A percentile compares a stretch with the other conserved stretches of the same genome.
These are phyloP conservation scores for Brachionus angularis DNA, from an alignment of 1,140 invertebrate genomes.

Conservation along the genomic window DNA sequence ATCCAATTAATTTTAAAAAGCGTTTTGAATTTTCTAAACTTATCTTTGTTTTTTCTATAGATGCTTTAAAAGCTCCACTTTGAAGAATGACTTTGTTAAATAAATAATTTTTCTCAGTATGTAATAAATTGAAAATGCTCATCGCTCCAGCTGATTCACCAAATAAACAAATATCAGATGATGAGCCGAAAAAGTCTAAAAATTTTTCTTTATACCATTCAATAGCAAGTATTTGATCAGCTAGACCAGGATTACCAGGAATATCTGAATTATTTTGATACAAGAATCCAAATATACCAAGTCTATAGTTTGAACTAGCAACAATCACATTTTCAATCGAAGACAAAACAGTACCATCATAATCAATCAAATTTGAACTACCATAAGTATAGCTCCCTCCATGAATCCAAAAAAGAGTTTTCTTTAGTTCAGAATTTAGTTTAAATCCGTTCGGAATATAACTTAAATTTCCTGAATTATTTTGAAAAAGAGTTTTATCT, in stretches of 20 bases:
- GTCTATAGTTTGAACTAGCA: constrained; percentile 87
- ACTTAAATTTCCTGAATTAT: constrained; percentile 27
- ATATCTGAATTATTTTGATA: constrained; percentile 82
- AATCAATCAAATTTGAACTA: constrained; percentile 88
- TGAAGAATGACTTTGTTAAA: too few relatives aligned
- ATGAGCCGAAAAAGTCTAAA: constrained; percentile 83
- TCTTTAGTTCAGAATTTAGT: too few relatives aligned
- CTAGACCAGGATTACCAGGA: constrained; percentile 87
- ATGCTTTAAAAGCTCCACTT: too few relatives aligned
- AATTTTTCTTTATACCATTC: constrained; percentile 80
- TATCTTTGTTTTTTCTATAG: too few relatives aligned
- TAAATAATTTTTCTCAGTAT: too few relatives aligned
- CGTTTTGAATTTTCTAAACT: too few relatives aligned
- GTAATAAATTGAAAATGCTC: too few relatives aligned
- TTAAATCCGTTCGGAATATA: constrained; percentile 44
- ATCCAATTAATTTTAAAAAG: too few relatives aligned
- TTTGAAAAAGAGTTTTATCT: constrained; percentile 48
- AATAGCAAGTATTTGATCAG: constrained; percentile 83
- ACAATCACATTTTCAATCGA: constrained; percentile 75
- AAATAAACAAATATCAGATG: constrained; percentile 86
- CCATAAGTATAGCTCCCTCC: constrained; percentile 81
- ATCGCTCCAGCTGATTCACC: constrained; percentile 92
- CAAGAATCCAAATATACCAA: constrained; percentile 81
- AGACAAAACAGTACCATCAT: constrained; percentile 79
- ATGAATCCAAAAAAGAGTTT: constrained; percentile 91